Evolutionary conservation across 2,888 invertebrate species (phyloP).

Genomic region (Epinotia bilunana): DNA sequence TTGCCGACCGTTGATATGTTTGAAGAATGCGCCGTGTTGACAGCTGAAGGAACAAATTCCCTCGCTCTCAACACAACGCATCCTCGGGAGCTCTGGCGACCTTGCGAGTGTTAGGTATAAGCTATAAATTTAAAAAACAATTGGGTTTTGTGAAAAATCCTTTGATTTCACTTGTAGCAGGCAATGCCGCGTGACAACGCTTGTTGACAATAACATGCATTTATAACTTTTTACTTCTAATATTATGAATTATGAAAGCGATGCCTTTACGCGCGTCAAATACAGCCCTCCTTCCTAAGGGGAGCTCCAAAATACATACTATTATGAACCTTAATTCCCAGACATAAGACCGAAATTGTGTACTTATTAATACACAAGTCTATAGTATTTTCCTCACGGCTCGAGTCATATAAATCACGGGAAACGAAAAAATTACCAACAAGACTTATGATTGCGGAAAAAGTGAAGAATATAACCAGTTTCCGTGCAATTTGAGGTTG

Average conservation of each 20-base stretch:
- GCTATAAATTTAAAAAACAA: too few species aligned
- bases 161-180: background rate
- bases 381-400: conserved; percentile 14
- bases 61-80: too few species aligned
- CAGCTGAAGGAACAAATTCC: too few species aligned
- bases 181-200: background rate
- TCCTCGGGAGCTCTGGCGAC: too few species aligned
- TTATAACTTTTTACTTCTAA: background rate
- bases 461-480: conserved; percentile 10
- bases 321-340: background rate
- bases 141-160: too few species aligned
- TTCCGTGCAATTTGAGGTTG: background rate
- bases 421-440: conserved; percentile 15
- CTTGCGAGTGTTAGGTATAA: too few species aligned
- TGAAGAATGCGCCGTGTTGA: too few species aligned
- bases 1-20: too few species aligned
- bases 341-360: background rate
- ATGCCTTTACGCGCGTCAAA: background rate
- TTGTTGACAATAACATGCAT: background rate
- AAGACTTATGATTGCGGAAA: conserved; percentile 21
- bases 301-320: background rate
- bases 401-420: conserved; percentile 4
- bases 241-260: background rate
- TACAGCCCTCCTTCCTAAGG: background rate
- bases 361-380: background rate